A percentile compares a stretch with the other conserved stretches of the same genome.
These are phyloP conservation scores for Oxyruncus cristatus DNA, from an alignment of 2,113 vertebrate genomes.

Conservation along the genomic window DNA sequence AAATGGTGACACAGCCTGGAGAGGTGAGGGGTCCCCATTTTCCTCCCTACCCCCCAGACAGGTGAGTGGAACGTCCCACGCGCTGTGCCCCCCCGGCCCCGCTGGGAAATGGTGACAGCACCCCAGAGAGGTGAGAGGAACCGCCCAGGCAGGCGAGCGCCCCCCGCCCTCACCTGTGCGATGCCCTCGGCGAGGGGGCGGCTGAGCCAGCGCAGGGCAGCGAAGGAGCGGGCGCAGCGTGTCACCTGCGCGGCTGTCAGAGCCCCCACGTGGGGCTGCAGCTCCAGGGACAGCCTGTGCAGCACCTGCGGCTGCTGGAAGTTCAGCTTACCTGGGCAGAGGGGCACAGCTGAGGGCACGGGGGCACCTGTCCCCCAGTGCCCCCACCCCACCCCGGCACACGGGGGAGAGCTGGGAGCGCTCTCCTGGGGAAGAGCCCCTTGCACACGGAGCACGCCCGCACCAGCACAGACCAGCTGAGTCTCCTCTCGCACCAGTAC, in stretches of 20 bases:
- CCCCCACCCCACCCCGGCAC: background rate
- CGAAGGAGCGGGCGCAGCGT: background rate
- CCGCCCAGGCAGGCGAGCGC: background rate
- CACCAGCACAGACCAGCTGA: background rate
- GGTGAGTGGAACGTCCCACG: background rate
- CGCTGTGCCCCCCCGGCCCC: background rate
- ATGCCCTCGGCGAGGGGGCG: background rate
- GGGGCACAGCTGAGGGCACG: rapidly evolving
- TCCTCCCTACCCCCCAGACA: background rate
- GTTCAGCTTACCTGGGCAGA: background rate
- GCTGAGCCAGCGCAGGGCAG: slow-evolving; percentile 1
- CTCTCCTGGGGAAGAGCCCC: background rate
- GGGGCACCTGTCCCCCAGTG: background rate
- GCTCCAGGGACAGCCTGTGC: background rate
- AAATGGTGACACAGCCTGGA: background rate
- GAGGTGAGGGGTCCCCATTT: background rate
- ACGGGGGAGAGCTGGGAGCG: background rate
- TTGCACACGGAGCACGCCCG: background rate
- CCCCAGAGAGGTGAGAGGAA: background rate
- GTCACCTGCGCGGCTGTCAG: background rate
- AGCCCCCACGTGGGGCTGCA: background rate
- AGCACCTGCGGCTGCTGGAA: background rate
- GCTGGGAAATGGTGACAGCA: background rate
- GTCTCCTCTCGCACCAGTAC: background rate
- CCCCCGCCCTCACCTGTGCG: background rate